Evolutionary conservation across 2,797 vertebrate genomes (phyloP).

Genomic region (Synanceia verrucosa): DNA sequence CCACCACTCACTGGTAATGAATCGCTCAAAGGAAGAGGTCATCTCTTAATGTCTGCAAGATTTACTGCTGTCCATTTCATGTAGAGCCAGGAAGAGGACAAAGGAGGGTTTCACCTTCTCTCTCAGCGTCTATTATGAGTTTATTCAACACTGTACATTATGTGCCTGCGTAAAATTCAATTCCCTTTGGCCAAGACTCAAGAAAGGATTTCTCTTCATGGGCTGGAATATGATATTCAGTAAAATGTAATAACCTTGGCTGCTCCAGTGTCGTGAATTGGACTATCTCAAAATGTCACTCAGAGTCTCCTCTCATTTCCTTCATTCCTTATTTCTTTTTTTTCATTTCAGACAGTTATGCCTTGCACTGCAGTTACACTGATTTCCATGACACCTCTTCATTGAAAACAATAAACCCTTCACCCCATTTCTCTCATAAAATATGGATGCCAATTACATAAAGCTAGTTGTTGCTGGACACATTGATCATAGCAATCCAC

Average conservation of each 20-base stretch:
- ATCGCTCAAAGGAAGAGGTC: constrained; percentile 56
- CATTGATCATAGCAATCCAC: background rate
- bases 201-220: constrained; percentile 54
- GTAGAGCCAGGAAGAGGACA: constrained; percentile 46
- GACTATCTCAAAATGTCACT: constrained; percentile 50
- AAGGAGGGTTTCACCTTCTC: constrained; percentile 44
- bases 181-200: constrained; percentile 47
- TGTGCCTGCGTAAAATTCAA: constrained; percentile 56
- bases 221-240: constrained; percentile 49
- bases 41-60: constrained; percentile 55
- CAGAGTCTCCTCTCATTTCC: constrained; percentile 14
- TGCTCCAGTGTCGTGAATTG: constrained; percentile 42
- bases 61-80: constrained; percentile 55
- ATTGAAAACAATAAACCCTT: constrained; percentile 35
- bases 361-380: constrained; percentile 25
- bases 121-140: constrained; percentile 44
- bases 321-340: constrained; percentile 1
- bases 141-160: constrained; percentile 59
- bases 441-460: constrained; percentile 3
- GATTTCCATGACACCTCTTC: constrained; percentile 32
- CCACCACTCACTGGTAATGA: constrained; percentile 42
- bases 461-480: background rate
- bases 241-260: constrained; percentile 63
- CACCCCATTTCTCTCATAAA: background rate
- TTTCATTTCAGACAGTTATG: constrained; percentile 10